Evolutionary conservation across 2,113 vertebrate species (phyloP).

Genomic region (Martes martes): DNA sequence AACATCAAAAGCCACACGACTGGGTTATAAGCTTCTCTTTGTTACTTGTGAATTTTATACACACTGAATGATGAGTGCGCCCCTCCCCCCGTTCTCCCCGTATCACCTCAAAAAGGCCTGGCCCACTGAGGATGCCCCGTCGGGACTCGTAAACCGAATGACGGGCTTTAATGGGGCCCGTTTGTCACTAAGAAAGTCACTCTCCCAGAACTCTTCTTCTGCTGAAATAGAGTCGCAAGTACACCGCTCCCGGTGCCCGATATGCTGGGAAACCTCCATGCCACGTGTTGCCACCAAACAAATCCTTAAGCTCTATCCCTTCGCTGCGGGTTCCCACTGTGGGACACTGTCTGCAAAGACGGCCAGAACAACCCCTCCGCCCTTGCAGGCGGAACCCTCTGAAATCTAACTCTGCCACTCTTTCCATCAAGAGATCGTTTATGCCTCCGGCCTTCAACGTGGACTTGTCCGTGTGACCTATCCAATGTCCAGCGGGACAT

Average conservation of each 20-base stretch:
- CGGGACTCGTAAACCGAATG: background rate
- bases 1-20: background rate
- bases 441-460: background rate
- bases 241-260: background rate
- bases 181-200: background rate
- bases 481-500: background rate
- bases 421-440: background rate
- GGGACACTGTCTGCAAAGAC: background rate
- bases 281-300: background rate
- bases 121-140: background rate
- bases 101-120: background rate
- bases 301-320: background rate
- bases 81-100: no score
- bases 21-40: background rate
- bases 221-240: background rate
- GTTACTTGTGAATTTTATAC: background rate
- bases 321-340: background rate
- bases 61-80: background rate
- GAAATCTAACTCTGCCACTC: background rate
- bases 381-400: rapidly evolving
- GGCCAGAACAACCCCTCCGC: background rate
- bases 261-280: background rate
- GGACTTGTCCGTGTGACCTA: background rate
- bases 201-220: background rate
- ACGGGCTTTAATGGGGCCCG: background rate